phyloP scores from a whole-genome alignment of 2,113 vertebrate genomes.

The Mormyrus iriodes region DNA sequence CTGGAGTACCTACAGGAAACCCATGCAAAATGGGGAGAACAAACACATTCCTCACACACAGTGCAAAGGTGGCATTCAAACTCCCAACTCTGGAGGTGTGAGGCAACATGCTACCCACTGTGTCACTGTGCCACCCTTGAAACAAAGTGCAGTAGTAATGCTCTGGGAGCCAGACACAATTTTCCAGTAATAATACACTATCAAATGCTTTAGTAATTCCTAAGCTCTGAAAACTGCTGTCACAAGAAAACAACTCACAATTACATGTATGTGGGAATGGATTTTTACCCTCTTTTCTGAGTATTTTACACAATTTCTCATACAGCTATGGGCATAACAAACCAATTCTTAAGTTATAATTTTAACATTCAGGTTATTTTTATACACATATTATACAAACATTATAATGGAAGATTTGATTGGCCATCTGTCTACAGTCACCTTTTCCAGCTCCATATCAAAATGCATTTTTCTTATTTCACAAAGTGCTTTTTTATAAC shows the following conservation, averaged over 20 bases:
- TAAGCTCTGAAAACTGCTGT: neutral
- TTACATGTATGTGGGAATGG: neutral
- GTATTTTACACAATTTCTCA: neutral
- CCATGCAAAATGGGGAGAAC: neutral
- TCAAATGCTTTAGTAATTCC: neutral
- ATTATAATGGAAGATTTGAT: neutral
- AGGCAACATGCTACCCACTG: conserved; percentile 1
- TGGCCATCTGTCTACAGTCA: neutral
- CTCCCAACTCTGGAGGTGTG: neutral
- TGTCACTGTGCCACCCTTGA: neutral
- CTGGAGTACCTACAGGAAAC: neutral
- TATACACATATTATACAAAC: neutral
- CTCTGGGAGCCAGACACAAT: neutral
- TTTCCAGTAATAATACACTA: neutral
- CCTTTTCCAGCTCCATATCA: neutral
- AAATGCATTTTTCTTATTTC: neutral
- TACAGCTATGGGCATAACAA: neutral
- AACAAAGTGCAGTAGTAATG: conserved; percentile 4
- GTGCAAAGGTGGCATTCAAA: neutral
- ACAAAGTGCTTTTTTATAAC: neutral
- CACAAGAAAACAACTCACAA: neutral
- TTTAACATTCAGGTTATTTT: neutral
- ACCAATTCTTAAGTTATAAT: neutral
- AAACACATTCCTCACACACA: neutral
- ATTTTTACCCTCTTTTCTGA: neutral